These are phyloP conservation scores for Paracanthobrama guichenoti DNA, from an alignment of 2,113 vertebrate genomes.

Conservation along the genomic window DNA sequence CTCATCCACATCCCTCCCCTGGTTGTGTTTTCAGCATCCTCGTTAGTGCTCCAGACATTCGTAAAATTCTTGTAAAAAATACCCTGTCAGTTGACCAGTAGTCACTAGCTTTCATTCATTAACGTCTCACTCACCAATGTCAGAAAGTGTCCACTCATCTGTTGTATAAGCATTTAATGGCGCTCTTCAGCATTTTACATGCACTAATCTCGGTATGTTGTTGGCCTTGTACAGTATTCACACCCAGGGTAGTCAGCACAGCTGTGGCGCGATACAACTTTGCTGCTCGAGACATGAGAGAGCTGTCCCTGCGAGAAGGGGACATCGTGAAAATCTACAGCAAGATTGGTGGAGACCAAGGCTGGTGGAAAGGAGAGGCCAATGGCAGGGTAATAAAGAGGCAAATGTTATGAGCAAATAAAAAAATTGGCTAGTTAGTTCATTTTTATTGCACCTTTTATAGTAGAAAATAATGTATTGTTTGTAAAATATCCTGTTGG, in stretches of 20 bases:
- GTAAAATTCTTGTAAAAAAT: conserved; percentile 36
- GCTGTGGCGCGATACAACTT: conserved; percentile 97
- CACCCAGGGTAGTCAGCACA: conserved; percentile 89
- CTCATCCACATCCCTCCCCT: conserved; percentile 15
- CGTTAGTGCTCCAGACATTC: conserved; percentile 18
- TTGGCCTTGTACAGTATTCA: conserved; percentile 82
- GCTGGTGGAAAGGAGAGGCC: conserved; percentile 98
- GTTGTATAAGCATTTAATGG: background rate
- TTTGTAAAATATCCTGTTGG: no score
- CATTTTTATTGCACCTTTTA: no score
- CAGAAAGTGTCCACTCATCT: conserved; percentile 19
- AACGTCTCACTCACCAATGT: conserved; percentile 1
- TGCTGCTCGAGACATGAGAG: conserved; percentile 94
- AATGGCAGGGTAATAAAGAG: conserved; percentile 82
- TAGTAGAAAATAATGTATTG: no score
- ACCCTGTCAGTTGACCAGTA: background rate
- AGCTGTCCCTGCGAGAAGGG: conserved; percentile 91
- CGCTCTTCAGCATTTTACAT: background rate
- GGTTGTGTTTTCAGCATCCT: background rate
- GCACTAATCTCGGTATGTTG: background rate
- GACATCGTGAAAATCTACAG: conserved; percentile 97
- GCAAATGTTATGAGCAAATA: background rate
- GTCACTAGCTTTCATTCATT: background rate
- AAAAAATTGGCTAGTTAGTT: no score
- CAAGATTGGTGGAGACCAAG: conserved; percentile 95